phyloP scores from a whole-genome alignment of 2,888 invertebrate species.

The Melieria picta region DNA sequence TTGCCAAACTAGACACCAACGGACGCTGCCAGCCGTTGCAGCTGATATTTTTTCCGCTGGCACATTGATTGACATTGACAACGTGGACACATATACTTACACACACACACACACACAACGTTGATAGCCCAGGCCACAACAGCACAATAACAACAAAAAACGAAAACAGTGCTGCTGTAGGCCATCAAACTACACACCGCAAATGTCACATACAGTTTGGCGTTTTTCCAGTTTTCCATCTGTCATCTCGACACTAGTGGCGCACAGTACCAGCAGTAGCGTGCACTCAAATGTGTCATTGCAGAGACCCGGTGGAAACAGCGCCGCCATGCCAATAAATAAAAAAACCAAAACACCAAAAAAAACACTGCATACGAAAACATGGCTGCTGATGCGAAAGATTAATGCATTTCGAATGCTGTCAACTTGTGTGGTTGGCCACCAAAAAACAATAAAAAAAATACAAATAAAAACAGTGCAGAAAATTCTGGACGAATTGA shows the following conservation, averaged over 20 bases:
- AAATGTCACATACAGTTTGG: constrained; percentile 20
- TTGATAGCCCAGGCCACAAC: too few species aligned
- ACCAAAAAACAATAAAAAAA: too few species aligned
- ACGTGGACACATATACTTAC: constrained; percentile 2
- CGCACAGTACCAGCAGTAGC: neutral
- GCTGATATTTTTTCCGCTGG: too few species aligned
- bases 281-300: neutral
- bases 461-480: neutral
- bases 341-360: too few species aligned
- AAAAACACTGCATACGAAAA: too few species aligned
- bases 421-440: neutral
- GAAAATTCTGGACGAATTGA: neutral
- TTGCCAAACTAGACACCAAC: too few species aligned
- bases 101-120: neutral
- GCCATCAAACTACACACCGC: neutral
- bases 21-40: too few species aligned
- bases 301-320: too few species aligned
- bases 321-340: too few species aligned
- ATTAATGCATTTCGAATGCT: constrained; percentile 33
- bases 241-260: neutral
- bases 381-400: neutral
- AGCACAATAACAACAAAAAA: too few species aligned
- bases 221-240: constrained; percentile 31
- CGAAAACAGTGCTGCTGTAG: neutral
- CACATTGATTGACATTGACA: constrained; percentile 29